phyloP scores from a whole-genome alignment of 2,888 invertebrate genomes.

The Drosophila maculinotata region DNA sequence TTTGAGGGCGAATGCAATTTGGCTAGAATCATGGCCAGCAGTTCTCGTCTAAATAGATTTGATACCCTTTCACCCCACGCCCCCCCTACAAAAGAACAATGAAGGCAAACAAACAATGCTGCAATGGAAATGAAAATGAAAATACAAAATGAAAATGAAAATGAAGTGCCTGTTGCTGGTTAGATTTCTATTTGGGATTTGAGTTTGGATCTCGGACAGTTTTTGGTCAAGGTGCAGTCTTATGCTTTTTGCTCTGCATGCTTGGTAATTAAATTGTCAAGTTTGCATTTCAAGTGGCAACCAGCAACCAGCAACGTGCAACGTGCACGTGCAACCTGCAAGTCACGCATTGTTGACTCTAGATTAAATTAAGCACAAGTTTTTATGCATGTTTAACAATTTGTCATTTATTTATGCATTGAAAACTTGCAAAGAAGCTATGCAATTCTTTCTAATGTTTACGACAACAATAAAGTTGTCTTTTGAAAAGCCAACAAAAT shows the following conservation, averaged over 20 bases:
- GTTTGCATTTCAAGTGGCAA: slow-evolving; percentile 27
- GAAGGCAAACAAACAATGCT: slow-evolving; percentile 40
- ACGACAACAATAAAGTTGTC: slow-evolving; percentile 16
- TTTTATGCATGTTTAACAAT: slow-evolving; percentile 36
- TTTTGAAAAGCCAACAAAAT: not conserved
- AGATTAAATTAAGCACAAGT: slow-evolving; percentile 61
- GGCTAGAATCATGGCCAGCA: slow-evolving; percentile 55
- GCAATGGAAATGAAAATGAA: too few relatives aligned
- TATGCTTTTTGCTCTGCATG: slow-evolving; percentile 29
- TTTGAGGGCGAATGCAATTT: slow-evolving; percentile 67
- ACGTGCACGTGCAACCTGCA: slow-evolving; percentile 25
- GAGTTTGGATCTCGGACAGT: slow-evolving; percentile 28
- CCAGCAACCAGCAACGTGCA: slow-evolving; percentile 19
- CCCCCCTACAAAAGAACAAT: not conserved
- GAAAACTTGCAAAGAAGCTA: slow-evolving; percentile 24
- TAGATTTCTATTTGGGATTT: slow-evolving; percentile 24
- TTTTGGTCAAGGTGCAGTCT: slow-evolving; percentile 39
- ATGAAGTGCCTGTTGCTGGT: slow-evolving; percentile 63
- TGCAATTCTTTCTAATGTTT: slow-evolving; percentile 28
- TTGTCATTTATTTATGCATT: slow-evolving; percentile 19
- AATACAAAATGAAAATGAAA: too few relatives aligned
- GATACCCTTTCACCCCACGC: not conserved
- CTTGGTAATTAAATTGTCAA: slow-evolving; percentile 78
- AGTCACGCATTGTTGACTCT: slow-evolving; percentile 68
- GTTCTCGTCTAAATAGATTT: slow-evolving; percentile 62